A percentile compares a stretch with the other conserved stretches of the same genome.
Conservation (phyloP, 2,113 vertebrate species). For the Tonatia bakeri region DNA sequence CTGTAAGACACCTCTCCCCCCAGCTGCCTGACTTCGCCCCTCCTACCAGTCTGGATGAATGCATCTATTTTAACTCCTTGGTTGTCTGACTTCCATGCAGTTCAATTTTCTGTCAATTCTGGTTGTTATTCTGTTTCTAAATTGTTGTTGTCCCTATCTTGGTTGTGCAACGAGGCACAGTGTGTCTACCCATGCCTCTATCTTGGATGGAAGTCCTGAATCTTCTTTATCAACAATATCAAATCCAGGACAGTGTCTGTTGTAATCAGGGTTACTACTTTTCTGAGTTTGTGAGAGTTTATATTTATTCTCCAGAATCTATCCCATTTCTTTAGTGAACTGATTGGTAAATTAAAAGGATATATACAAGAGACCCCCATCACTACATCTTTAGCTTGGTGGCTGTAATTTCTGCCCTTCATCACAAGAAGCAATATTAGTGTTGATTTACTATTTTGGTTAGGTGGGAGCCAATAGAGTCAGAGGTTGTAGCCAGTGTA, state of each 20-base stretch:
- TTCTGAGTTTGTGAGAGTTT: background rate
- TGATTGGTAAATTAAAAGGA: background rate
- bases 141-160: no score
- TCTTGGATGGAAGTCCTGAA: background rate
- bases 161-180: no score
- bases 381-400: background rate
- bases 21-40: no score
- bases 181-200: no score
- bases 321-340: background rate
- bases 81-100: no score
- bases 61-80: no score
- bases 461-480: background rate
- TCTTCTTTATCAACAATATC: background rate
- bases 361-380: background rate
- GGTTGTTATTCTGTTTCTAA: no score
- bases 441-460: background rate
- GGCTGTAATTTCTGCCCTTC: background rate
- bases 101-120: no score
- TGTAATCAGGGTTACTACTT: background rate
- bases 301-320: background rate
- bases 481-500: background rate
- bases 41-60: no score
- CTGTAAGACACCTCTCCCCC: no score
- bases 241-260: background rate
- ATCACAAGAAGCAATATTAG: background rate